Evolutionary conservation across 2,113 vertebrate genomes (phyloP).

Genomic region (Caloenas nicobarica): DNA sequence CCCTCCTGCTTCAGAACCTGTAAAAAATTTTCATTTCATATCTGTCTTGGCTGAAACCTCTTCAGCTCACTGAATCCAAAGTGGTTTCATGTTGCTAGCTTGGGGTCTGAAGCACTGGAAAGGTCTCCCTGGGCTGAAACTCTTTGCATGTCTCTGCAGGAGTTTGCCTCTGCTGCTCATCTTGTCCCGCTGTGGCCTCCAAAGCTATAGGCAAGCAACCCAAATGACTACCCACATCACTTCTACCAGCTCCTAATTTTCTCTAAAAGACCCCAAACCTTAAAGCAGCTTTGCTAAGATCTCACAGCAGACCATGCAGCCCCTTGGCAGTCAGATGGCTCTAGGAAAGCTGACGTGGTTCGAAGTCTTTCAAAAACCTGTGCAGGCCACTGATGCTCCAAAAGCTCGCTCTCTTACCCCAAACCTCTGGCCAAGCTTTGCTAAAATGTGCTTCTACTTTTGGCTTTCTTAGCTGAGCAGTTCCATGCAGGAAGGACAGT

Average conservation of each 20-base stretch:
- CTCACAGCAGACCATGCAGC: not conserved
- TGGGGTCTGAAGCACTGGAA: not conserved
- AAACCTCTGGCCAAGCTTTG: accelerated
- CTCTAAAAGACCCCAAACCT: not conserved
- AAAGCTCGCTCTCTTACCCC: not conserved
- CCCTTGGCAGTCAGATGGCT: not conserved
- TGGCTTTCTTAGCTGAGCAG: not conserved
- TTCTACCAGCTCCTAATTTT: not conserved
- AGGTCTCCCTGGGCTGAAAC: not conserved
- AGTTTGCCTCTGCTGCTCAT: not conserved
- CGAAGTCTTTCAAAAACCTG: not conserved
- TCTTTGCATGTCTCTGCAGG: not conserved
- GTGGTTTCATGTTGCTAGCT: accelerated
- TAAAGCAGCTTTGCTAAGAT: not conserved
- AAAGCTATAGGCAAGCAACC: not conserved
- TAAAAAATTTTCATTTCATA: not conserved
- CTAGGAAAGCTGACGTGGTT: not conserved
- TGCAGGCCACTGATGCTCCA: not conserved
- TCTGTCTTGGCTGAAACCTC: not conserved
- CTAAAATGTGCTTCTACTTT: not conserved
- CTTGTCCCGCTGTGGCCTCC: not conserved
- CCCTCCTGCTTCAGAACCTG: not conserved
- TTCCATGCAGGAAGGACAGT: not conserved
- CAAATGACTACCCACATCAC: not conserved
- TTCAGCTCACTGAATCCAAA: not conserved